A percentile compares a stretch with the other conserved stretches of the same genome.
Evolutionary conservation across 2,888 invertebrate genomes (phyloP).

Genomic region (Limenitis camilla): DNA sequence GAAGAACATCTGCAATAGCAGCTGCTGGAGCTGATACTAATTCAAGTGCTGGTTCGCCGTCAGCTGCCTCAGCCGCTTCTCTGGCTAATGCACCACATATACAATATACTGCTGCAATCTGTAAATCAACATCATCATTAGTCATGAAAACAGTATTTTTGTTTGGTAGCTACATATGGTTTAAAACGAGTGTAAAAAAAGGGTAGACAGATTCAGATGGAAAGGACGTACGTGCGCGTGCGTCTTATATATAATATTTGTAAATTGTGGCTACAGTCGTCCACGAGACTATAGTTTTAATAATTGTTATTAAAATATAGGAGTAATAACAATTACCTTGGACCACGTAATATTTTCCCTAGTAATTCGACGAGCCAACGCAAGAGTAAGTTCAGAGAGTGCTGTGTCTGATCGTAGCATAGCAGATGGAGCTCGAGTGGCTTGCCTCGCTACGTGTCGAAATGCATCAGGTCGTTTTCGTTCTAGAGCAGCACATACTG

Average conservation of each 20-base stretch:
- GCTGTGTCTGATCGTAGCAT: slow-evolving; percentile 76
- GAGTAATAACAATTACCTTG: slow-evolving; percentile 67
- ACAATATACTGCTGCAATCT: slow-evolving; percentile 84
- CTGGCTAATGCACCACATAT: slow-evolving; percentile 88
- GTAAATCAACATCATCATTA: slow-evolving; percentile 9
- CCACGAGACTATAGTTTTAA: too few species aligned
- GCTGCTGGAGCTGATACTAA: slow-evolving; percentile 76
- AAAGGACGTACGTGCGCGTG: too few species aligned
- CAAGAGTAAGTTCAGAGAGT: slow-evolving; percentile 76
- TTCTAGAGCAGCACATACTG: slow-evolving; percentile 82
- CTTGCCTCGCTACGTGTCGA: slow-evolving; percentile 81
- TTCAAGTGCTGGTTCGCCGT: slow-evolving; percentile 75
- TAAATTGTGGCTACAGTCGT: too few species aligned
- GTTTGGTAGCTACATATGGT: too few species aligned
- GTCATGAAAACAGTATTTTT: neutral
- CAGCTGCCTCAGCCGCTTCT: slow-evolving; percentile 78
- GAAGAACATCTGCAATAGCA: slow-evolving; percentile 83
- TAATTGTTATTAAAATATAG: too few species aligned
- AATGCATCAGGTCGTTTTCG: slow-evolving; percentile 85
- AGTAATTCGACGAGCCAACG: slow-evolving; percentile 82
- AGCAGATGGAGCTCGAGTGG: slow-evolving; percentile 75
- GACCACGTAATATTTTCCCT: slow-evolving; percentile 85
- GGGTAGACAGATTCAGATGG: too few species aligned
- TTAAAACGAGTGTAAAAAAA: too few species aligned
- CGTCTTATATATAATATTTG: too few species aligned